phyloP scores from a whole-genome alignment of 2,113 vertebrate genomes.

The Hippocampus zosterae region DNA sequence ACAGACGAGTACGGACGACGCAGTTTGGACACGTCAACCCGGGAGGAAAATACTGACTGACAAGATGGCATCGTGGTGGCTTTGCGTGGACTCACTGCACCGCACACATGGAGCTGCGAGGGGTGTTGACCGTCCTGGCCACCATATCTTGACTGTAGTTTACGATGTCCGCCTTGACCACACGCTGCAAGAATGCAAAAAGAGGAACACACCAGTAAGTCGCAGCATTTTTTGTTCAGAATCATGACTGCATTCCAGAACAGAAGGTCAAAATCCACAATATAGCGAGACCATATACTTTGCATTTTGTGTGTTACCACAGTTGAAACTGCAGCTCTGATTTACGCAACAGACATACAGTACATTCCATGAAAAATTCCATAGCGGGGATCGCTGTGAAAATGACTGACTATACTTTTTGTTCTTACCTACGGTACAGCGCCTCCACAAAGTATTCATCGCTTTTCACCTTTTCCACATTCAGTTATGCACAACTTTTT shows the following conservation, averaged over 20 bases:
- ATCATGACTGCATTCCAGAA: background rate
- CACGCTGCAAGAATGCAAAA: constrained; percentile 73
- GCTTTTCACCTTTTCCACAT: no score
- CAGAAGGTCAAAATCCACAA: background rate
- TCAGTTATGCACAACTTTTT: no score
- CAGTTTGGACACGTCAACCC: constrained; percentile 19
- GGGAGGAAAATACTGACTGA: constrained; percentile 54
- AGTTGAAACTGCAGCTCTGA: no score
- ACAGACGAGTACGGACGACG: constrained; percentile 35
- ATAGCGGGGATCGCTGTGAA: no score
- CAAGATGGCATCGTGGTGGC: constrained; percentile 23
- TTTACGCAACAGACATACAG: no score
- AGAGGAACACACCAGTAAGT: constrained; percentile 6
- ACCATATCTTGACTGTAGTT: constrained; percentile 96
- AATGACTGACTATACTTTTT: no score
- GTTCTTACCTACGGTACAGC: no score
- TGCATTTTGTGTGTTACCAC: no score
- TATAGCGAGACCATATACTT: background rate
- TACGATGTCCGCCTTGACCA: constrained; percentile 98
- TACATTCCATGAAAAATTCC: no score
- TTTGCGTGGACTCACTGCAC: constrained; percentile 60
- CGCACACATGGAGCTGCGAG: constrained; percentile 92
- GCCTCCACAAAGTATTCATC: no score
- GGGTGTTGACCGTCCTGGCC: constrained; percentile 82
- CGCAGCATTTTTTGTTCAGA: background rate